A percentile compares a stretch with the other conserved stretches of the same genome.
phyloP scores from a whole-genome alignment of 2,797 vertebrate species.

The Enteromius anoplus region DNA sequence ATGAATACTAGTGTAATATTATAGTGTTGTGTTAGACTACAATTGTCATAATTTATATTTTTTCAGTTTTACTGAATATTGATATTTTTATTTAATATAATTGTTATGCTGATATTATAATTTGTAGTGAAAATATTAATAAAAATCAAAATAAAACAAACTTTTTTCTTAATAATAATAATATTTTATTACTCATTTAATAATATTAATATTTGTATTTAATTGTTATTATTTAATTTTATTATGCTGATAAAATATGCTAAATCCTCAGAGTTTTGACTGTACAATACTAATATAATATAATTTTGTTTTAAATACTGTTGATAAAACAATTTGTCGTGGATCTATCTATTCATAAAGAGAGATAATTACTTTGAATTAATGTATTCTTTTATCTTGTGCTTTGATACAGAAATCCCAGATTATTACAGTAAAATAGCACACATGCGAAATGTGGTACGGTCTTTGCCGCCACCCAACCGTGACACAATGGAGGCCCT shows the following conservation, averaged over 20 bases:
- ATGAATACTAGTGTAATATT: not conserved
- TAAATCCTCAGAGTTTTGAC: not conserved
- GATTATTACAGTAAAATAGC: conserved; percentile 76
- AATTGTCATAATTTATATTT: not conserved
- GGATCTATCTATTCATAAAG: not conserved
- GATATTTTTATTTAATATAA: not conserved
- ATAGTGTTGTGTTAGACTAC: not conserved
- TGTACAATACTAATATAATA: not conserved
- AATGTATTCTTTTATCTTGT: not conserved
- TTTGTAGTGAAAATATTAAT: not conserved
- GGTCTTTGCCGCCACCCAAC: conserved; percentile 81
- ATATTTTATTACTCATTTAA: not conserved
- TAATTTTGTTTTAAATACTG: not conserved
- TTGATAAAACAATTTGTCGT: not conserved
- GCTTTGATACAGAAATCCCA: conserved; percentile 74
- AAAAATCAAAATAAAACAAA: not conserved
- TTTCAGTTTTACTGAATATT: not conserved
- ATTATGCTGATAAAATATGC: not conserved
- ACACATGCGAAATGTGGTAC: conserved; percentile 81
- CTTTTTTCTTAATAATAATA: not conserved
- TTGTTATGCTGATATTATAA: not conserved
- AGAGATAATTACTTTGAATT: not conserved
- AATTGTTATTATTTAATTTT: not conserved
- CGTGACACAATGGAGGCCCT: conserved; percentile 87
- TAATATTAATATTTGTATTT: not conserved